Evolutionary conservation across 2,888 invertebrate genomes (phyloP), one percentile per base, ranked within the genome.

Genomic region (Andricus curvator): DNA sequence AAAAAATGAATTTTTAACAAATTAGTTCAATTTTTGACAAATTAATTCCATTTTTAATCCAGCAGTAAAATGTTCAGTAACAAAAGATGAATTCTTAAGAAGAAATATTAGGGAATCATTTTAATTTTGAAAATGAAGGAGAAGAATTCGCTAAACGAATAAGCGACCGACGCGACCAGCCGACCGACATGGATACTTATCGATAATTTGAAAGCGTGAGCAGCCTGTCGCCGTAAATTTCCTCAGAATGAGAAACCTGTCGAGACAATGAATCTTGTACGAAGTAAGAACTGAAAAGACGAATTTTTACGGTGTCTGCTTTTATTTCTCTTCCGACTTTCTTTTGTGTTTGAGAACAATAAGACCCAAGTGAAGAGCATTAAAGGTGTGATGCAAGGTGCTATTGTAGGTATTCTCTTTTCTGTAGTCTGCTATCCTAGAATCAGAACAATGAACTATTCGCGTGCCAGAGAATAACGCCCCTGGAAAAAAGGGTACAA

Each of bases 221-320:
- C 74, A 70, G 44, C 68, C n/a, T 68, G 78, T 51, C 60, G 67
- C 9, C 29, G n/a, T 70, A 20, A 51, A 51, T 65, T 41, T 78
- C 74, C 51, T 33, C 37, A 78, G 62, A 65, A 78, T 78, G 29
- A 64, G 17, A 41, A 66, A 78, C 64, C 64, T 78, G 44, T 48
- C 74, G 11, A 79, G 66, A 89, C 88, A 88, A 87, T 89, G 82
- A 85, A 82, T 85, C 62, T 84, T 87, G 33, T 81, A 86, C 81
- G 81, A 86, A 84, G 86, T 85, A 84, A 86, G 84, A 80, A 81
- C 66, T 78, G 77, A 83, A 84, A 85, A 82, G 79, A 84, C 81
- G 80, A 11, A 65, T 48, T 82, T 81, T 77, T 60, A 70, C 62
- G 48, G 41, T 51, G 62, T 67, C 25, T 37, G 70, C 80, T 82